Base-by-base conservation (phyloP, 1,140 invertebrate species). In the Drosophila asahinai region DNA sequence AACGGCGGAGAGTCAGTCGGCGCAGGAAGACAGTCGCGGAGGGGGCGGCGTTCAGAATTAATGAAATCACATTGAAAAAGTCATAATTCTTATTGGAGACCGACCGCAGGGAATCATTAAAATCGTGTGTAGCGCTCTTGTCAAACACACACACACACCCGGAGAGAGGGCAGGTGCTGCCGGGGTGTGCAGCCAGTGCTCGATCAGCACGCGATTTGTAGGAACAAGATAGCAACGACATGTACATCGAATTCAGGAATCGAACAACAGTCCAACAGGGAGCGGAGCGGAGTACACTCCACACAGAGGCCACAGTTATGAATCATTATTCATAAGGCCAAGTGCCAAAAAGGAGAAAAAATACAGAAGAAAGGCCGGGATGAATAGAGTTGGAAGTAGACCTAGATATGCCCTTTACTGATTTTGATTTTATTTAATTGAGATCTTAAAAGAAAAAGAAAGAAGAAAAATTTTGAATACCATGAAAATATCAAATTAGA, bases 201-300 rank as follows among this genome's bases (percentile, higher is more conserved):
- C 66, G 86, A 90, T 90, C 84, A 90, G 86, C 86, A 90, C 81
- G 86, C 86, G 86, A 89, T 89, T 89, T 89, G 86, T 89, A 86
- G 68, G 71, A 89, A 89, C 84, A 89, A 81, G 84, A 89, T 89
- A 89, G 64, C 75, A 90, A 84, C 86, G 86, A 89, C 86, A 89
- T 89, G 86, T 89, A 89, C 83, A 87, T 84, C 78, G 77, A 75
- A 81, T 87, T 84, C 77, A 71, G 71, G 66, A 81, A 71, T 76
- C 79, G 78, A 81, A 77, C 83, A 86, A 65, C 73, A 63, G 64
- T 48, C 64, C 74, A 78, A 68, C 51, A 51, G 62, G 67, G 57
- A 64, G 25, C 42, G 38, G 58, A 38, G 58, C n/a, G 33, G n/a
- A 17, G 47, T 2, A 55, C 52, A 47, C 43, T n/a, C n/a, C 3